Evolutionary conservation across 2,797 vertebrate genomes (phyloP).

Genomic region (Chelon auratus): DNA sequence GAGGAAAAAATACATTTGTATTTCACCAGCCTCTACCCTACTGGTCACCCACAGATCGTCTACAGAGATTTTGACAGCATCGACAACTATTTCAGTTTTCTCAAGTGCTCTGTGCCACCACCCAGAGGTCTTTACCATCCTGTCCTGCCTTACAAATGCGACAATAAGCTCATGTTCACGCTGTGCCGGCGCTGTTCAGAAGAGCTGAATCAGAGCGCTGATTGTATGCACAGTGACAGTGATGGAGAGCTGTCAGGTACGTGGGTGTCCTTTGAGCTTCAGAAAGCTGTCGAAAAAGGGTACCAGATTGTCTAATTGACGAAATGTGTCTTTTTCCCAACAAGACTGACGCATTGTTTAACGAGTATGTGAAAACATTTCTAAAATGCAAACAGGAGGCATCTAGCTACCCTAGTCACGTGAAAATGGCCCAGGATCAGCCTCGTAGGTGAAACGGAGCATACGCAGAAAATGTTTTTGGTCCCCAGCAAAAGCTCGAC

Average conservation of each 20-base stretch:
- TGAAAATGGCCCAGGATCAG: not conserved
- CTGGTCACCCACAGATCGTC: no score
- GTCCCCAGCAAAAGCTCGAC: no score
- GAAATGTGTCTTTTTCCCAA: constrained; percentile 1
- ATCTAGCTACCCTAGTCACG: not conserved
- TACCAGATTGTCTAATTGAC: not conserved
- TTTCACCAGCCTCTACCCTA: no score
- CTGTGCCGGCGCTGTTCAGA: not conserved
- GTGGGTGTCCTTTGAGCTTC: not conserved
- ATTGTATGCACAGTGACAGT: no score
- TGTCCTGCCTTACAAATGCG: not conserved
- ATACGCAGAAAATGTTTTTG: no score
- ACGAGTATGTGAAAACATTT: not conserved
- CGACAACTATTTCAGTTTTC: not conserved
- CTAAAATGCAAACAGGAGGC: constrained; percentile 1
- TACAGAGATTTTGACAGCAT: no score
- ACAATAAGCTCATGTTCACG: not conserved
- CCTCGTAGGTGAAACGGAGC: no score
- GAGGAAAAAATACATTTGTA: no score
- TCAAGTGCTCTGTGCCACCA: not conserved
- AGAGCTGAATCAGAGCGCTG: not conserved
- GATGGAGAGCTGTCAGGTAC: not conserved
- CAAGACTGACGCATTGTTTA: not conserved
- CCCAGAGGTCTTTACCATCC: not conserved
- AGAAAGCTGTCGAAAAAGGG: not conserved